Evolutionary conservation across 2,797 vertebrate genomes (phyloP).

Genomic region (Valencia hispanica): DNA sequence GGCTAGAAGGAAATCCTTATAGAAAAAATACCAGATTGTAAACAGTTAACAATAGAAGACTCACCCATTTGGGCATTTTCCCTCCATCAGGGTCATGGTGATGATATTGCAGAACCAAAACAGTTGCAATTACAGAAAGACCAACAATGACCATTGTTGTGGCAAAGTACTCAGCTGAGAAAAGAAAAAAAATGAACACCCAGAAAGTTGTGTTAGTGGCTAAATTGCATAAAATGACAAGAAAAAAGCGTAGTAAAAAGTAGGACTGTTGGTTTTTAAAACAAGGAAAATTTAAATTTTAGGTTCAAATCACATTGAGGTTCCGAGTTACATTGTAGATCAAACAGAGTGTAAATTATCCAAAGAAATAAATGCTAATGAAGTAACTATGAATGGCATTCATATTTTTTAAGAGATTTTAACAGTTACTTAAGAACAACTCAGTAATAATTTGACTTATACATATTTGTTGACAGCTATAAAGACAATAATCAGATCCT

Average conservation of each 20-base stretch:
- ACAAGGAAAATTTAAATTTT: not conserved
- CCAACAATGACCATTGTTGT: slow-evolving; percentile 84
- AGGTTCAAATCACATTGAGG: not conserved
- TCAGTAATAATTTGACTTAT: not conserved
- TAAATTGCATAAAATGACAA: not conserved
- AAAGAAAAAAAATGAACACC: not conserved
- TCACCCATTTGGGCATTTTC: slow-evolving; percentile 85
- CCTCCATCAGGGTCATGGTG: slow-evolving; percentile 81
- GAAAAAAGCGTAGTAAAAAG: no score
- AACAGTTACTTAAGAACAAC: not conserved
- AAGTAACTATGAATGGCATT: no score
- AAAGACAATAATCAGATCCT: not conserved
- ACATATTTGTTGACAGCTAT: no score
- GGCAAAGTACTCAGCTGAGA: slow-evolving; percentile 82
- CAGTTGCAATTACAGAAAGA: slow-evolving; percentile 82
- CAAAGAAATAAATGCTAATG: no score
- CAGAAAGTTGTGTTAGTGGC: not conserved
- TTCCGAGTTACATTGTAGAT: not conserved
- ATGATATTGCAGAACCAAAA: slow-evolving; percentile 82
- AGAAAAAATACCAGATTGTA: not conserved
- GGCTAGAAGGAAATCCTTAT: not conserved
- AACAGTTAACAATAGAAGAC: slow-evolving; percentile 35
- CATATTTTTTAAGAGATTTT: no score
- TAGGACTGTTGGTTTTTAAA: no score
- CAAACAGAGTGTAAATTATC: no score